These are phyloP conservation scores for Magallana nippona DNA, from an alignment of 2,888 invertebrate species.

Conservation along the genomic window DNA sequence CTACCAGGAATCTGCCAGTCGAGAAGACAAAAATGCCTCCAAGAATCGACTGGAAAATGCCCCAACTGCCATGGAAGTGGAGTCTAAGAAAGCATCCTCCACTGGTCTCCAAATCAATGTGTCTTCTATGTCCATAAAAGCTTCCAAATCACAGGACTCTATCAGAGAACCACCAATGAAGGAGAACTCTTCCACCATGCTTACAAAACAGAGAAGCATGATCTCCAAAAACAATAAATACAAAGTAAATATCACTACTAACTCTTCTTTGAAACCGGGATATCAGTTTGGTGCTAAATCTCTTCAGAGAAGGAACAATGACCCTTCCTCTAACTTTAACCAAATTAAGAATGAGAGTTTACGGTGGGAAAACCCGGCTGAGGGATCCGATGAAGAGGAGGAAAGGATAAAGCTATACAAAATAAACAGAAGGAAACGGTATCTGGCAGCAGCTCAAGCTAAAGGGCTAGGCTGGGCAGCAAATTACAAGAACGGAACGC, in stretches of 20 bases:
- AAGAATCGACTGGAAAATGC: not conserved
- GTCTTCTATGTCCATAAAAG: not conserved
- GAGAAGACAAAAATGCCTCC: not conserved
- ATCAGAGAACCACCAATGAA: not conserved
- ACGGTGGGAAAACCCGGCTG: constrained; percentile 73
- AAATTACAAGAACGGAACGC: constrained; percentile 67
- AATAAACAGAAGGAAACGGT: constrained; percentile 76
- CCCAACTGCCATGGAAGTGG: constrained; percentile 7
- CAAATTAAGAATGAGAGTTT: constrained; percentile 64
- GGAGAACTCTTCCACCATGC: not conserved
- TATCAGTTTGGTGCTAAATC: constrained; percentile 57
- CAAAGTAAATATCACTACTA: constrained; percentile 16
- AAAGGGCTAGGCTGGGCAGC: constrained; percentile 72
- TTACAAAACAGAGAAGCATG: constrained; percentile 34
- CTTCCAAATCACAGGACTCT: constrained; percentile 5
- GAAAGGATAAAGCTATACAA: constrained; percentile 74
- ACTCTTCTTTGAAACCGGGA: constrained; percentile 37
- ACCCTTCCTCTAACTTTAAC: not conserved
- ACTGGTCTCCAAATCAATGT: not conserved
- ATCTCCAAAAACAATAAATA: constrained; percentile 40
- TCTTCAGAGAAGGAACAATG: not conserved
- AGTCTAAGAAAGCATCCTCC: not conserved
- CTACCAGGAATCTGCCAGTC: constrained; percentile 34
- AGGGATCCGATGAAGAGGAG: constrained; percentile 69
- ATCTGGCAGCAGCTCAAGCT: constrained; percentile 73